Evolutionary conservation across 2,797 vertebrate species (phyloP).

Genomic region (Gymnothorax javanicus): DNA sequence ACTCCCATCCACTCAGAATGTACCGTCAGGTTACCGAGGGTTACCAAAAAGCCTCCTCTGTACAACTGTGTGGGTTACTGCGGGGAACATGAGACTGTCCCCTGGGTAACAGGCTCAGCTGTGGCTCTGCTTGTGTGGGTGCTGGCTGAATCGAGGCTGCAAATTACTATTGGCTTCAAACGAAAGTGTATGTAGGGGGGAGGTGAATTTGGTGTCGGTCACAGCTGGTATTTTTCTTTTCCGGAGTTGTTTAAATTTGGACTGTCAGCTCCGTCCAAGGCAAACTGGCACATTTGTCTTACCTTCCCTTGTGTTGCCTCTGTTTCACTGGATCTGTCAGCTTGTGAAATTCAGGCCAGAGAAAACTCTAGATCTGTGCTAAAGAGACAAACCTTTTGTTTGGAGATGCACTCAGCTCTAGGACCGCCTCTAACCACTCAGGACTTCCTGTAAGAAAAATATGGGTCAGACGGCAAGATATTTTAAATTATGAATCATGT

Average conservation of each 20-base stretch:
- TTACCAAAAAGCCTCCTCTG: neutral
- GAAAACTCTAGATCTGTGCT: neutral
- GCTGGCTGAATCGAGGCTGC: neutral
- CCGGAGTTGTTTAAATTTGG: neutral
- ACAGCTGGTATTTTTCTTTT: constrained; percentile 2
- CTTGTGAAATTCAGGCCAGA: neutral
- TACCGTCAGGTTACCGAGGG: neutral
- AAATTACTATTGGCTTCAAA: neutral
- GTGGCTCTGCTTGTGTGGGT: neutral
- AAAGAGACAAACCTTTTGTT: neutral
- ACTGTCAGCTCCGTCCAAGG: neutral
- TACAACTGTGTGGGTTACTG: neutral
- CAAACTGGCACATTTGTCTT: constrained; percentile 11
- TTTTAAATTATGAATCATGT: constrained; percentile 4
- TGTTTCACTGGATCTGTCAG: neutral
- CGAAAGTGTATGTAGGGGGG: neutral
- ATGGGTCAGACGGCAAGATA: constrained; percentile 1
- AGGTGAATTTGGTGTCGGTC: neutral
- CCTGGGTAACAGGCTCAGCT: neutral
- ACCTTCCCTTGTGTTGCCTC: neutral
- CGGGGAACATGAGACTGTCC: neutral
- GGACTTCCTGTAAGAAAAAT: neutral
- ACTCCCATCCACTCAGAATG: neutral
- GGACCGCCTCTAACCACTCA: neutral
- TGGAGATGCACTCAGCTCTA: neutral